A percentile compares a stretch with the other conserved stretches of the same genome.
Evolutionary conservation across 1,140 invertebrate species (phyloP).

Genomic region (Phortica variegata): DNA sequence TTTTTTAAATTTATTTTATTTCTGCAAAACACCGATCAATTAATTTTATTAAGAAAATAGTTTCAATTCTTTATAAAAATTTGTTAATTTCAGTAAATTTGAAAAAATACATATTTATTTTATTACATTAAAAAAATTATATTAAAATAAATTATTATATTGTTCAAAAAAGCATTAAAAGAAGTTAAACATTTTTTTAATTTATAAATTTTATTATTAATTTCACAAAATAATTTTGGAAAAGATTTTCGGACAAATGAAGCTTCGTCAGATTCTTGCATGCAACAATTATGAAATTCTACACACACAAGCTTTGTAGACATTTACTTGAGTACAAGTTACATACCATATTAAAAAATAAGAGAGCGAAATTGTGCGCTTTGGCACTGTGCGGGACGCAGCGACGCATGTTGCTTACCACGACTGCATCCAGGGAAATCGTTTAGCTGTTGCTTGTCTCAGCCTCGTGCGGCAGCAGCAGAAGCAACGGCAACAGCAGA

Average conservation of each 20-base stretch:
- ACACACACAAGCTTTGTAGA: constrained; percentile 30
- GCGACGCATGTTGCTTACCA: constrained; percentile 9
- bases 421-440: constrained; percentile 53
- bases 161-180: no score
- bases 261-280: constrained; percentile 15
- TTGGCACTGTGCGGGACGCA: constrained; percentile 31
- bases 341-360: no score
- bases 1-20: neutral
- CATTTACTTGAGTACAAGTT: no score
- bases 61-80: no score
- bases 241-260: neutral
- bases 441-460: constrained; percentile 48
- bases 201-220: neutral
- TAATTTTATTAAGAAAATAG: neutral
- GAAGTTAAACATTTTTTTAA: neutral
- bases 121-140: neutral
- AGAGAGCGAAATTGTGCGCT: constrained; percentile 42
- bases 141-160: no score
- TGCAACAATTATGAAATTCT: constrained; percentile 51
- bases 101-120: neutral
- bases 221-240: neutral
- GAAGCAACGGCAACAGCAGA: no score
- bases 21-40: neutral
- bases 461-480: constrained; percentile 16
- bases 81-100: no score